A percentile compares a stretch with the other conserved stretches of the same genome.
phyloP scores from a whole-genome alignment of 2,888 invertebrate genomes.

The Aspidiotus destructor region DNA sequence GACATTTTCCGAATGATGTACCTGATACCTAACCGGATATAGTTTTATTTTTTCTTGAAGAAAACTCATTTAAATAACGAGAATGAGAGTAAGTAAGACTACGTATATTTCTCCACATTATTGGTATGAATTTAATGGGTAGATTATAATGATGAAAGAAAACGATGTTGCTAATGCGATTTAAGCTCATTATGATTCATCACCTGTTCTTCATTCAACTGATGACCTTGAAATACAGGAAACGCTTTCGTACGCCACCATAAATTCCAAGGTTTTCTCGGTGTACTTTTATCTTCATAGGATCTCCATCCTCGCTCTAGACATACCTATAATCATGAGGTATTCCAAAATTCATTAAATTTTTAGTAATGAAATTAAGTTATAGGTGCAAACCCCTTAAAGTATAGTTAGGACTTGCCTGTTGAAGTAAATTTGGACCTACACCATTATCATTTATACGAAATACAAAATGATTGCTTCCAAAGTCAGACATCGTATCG shows the following conservation, averaged over 20 bases:
- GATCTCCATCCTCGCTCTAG: conserved; percentile 65
- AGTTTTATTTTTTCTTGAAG: too few species aligned
- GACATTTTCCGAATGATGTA: too few species aligned
- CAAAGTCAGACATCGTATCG: conserved; percentile 34
- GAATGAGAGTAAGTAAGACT: too few species aligned
- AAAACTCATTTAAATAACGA: too few species aligned
- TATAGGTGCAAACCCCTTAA: too few species aligned
- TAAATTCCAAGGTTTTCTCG: conserved; percentile 64
- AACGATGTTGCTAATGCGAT: too few species aligned
- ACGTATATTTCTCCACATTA: too few species aligned
- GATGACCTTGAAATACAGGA: conserved; percentile 55
- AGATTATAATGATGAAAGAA: too few species aligned
- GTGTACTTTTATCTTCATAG: conserved; percentile 51
- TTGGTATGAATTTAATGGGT: too few species aligned
- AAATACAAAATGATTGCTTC: conserved; percentile 62
- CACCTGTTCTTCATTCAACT: conserved; percentile 62
- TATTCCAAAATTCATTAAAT: not conserved
- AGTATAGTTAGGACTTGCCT: conserved; percentile 47
- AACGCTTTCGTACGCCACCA: conserved; percentile 78
- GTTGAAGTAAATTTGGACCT: conserved; percentile 61
- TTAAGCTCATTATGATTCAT: conserved; percentile 1
- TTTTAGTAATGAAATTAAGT: too few species aligned
- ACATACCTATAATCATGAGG: conserved; percentile 42
- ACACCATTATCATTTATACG: conserved; percentile 63
- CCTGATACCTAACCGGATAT: too few species aligned